Evolutionary conservation across 2,888 invertebrate genomes (phyloP).

Genomic region (Panorpa germanica): DNA sequence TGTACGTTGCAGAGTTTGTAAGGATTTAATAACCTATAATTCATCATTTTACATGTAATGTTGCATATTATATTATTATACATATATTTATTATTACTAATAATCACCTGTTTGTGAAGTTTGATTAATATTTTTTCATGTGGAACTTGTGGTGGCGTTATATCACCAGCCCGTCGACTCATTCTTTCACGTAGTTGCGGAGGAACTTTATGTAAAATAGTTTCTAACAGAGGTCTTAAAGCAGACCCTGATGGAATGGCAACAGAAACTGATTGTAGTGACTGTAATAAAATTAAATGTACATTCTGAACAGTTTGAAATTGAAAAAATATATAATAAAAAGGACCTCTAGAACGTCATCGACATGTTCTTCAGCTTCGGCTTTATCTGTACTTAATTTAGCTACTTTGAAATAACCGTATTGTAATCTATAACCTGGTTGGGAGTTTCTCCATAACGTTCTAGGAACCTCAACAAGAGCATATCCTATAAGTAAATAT

Average conservation of each 20-base stretch:
- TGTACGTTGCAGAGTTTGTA: constrained; percentile 83
- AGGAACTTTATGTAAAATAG: constrained; percentile 76
- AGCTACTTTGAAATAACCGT: constrained; percentile 84
- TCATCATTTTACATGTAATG: constrained; percentile 1
- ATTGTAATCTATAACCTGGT: constrained; percentile 63
- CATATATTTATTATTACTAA: constrained; percentile 5
- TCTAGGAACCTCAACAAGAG: constrained; percentile 87
- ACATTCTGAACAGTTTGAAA: constrained; percentile 1
- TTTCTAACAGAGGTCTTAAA: constrained; percentile 63
- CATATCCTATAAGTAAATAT: constrained; percentile 41
- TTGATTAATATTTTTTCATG: constrained; percentile 73
- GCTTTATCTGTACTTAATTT: constrained; percentile 88
- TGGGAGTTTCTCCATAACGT: constrained; percentile 82
- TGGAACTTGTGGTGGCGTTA: constrained; percentile 42
- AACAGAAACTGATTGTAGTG: constrained; percentile 62
- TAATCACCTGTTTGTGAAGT: constrained; percentile 66
- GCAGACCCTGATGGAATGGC: constrained; percentile 59
- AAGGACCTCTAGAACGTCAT: constrained; percentile 76
- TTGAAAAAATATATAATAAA: constrained; percentile 3
- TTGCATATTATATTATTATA: constrained; percentile 6
- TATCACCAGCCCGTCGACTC: constrained; percentile 38
- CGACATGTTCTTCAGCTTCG: constrained; percentile 92
- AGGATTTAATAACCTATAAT: constrained; percentile 58
- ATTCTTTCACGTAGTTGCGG: constrained; percentile 56
- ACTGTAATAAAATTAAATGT: constrained; percentile 28